phyloP scores from a whole-genome alignment of 2,797 vertebrate species.

The Acrossocheilus fasciatus region DNA sequence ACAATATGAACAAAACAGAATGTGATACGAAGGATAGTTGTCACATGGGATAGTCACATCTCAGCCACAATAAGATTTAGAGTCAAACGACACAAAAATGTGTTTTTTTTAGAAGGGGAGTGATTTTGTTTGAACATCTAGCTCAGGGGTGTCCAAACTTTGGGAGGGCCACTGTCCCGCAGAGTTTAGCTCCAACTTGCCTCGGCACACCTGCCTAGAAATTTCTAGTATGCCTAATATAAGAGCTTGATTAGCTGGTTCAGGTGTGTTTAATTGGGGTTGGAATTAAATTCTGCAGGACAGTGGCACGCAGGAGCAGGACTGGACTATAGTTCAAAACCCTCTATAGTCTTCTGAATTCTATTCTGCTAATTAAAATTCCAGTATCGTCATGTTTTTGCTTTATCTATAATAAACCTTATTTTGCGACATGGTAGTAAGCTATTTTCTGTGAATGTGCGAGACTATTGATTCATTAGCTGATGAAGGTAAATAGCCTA shows the following conservation, averaged over 20 bases:
- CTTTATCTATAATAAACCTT: neutral
- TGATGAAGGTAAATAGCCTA: neutral
- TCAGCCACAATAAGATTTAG: neutral
- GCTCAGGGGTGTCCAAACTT: neutral
- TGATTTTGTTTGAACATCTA: neutral
- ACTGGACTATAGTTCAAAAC: neutral
- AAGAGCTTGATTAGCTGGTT: slow-evolving; percentile 4
- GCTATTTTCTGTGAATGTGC: neutral
- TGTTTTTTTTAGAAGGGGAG: neutral
- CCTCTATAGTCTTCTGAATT: neutral
- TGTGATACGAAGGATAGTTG: neutral
- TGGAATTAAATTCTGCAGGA: neutral
- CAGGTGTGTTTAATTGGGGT: neutral
- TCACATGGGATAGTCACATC: neutral
- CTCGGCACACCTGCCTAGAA: neutral
- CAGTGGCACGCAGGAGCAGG: neutral
- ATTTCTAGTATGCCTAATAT: neutral
- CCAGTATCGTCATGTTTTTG: neutral
- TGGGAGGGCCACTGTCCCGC: neutral
- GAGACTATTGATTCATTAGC: neutral
- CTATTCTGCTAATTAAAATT: neutral
- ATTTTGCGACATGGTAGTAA: neutral
- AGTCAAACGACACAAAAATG: neutral
- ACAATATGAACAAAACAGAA: neutral
- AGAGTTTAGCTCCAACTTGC: neutral